Conservation (phyloP, 2,888 invertebrate species). For the Plagodis pulveraria region DNA sequence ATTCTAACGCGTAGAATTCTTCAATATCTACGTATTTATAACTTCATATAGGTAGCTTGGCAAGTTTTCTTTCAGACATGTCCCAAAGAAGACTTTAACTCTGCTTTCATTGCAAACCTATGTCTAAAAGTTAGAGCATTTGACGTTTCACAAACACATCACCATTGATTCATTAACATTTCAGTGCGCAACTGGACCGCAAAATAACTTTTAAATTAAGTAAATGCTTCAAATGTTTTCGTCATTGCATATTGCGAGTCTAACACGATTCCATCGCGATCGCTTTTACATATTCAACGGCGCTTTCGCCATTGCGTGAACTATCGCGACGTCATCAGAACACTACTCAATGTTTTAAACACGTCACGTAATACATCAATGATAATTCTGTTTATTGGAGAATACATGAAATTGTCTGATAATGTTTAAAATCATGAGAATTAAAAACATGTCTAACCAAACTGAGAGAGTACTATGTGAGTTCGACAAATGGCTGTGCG, state of each 20-base stretch:
- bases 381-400: background rate
- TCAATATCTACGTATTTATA: no score
- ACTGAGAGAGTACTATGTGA: no score
- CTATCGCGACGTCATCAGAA: conserved; percentile 12
- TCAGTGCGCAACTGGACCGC: conserved; percentile 28
- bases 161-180: conserved; percentile 12
- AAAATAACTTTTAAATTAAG: conserved; percentile 32
- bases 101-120: background rate
- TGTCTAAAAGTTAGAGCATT: background rate
- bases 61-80: background rate
- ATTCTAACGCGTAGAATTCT: no score
- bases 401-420: no score
- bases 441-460: no score
- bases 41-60: background rate
- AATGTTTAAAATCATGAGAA: no score
- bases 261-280: conserved; percentile 15
- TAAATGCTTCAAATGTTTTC: conserved; percentile 46
- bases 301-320: conserved; percentile 32
- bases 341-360: conserved; percentile 16
- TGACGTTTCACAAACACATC: conserved; percentile 1
- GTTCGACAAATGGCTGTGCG: no score
- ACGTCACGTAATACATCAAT: conserved; percentile 17
- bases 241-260: conserved; percentile 20
- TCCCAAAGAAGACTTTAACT: background rate
- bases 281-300: conserved; percentile 31